Percentiles rank a stretch among this genome's conserved stretches.
phyloP scores from a whole-genome alignment of 2,888 invertebrate species.

The Calliphora vomitoria region DNA sequence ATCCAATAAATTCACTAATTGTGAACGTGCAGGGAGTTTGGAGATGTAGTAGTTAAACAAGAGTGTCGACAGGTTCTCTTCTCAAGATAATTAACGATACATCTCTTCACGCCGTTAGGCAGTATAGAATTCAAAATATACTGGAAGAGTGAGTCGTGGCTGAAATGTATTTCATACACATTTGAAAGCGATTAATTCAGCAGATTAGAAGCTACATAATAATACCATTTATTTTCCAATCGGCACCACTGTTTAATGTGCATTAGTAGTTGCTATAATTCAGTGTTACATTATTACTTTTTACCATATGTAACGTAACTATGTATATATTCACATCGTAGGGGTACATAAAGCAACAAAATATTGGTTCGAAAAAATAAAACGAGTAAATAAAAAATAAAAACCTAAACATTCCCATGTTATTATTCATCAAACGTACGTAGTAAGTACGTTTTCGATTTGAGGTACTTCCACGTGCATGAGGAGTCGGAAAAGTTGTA shows the following conservation, averaged over 20 bases:
- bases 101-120: no score
- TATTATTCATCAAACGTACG: slow-evolving; percentile 63
- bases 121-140: no score
- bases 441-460: slow-evolving; percentile 42
- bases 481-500: slow-evolving; percentile 47
- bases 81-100: no score
- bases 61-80: no score
- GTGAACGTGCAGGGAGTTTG: no score
- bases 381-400: neutral
- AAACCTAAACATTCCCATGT: slow-evolving; percentile 31
- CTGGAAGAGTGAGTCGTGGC: no score
- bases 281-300: neutral
- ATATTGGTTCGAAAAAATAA: slow-evolving; percentile 1
- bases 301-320: neutral
- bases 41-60: no score
- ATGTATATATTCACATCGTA: neutral
- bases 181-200: no score
- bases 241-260: neutral
- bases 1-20: no score
- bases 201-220: no score
- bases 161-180: no score
- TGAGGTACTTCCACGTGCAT: slow-evolving; percentile 54
- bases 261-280: neutral
- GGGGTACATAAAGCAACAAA: neutral
- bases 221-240: neutral